A percentile compares a stretch with the other conserved stretches of the same genome.
Evolutionary conservation across 2,113 vertebrate genomes (phyloP).

Genomic region (Montifringilla adamsi): DNA sequence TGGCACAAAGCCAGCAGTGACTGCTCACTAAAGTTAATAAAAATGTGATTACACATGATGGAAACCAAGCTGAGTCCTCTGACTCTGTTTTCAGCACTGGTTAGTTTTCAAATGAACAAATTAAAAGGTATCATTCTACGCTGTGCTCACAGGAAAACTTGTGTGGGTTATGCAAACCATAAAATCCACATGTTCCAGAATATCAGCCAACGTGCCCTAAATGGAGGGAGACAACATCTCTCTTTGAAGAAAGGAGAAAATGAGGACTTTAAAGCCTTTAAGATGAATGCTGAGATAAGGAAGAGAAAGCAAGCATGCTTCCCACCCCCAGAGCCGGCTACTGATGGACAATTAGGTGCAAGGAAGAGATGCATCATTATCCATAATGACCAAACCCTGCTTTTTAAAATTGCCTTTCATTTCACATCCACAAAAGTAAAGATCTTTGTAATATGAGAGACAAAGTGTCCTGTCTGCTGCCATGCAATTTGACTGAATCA

Average conservation of each 20-base stretch:
- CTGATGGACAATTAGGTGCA: not conserved
- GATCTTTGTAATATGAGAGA: not conserved
- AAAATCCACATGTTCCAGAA: not conserved
- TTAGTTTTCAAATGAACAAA: conserved; percentile 34
- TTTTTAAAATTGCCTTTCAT: not conserved
- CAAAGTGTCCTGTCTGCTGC: rapidly evolving
- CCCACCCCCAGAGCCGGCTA: not conserved
- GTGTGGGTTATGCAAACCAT: not conserved
- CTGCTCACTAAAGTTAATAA: not conserved
- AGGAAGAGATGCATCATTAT: not conserved
- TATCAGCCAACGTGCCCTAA: not conserved
- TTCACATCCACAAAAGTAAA: not conserved
- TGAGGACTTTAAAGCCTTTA: not conserved
- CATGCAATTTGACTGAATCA: not conserved
- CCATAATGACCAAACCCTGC: not conserved
- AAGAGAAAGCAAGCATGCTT: not conserved
- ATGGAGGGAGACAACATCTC: not conserved
- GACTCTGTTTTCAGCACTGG: not conserved
- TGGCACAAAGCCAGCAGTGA: not conserved
- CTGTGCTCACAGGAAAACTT: not conserved
- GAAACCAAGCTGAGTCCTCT: not conserved
- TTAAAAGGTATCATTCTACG: not conserved
- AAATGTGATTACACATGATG: not conserved
- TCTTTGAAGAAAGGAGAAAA: not conserved
- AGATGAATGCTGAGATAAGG: not conserved